These are phyloP conservation scores for Yponomeuta sedellus DNA, from an alignment of 2,888 invertebrate genomes.

Conservation along the genomic window DNA sequence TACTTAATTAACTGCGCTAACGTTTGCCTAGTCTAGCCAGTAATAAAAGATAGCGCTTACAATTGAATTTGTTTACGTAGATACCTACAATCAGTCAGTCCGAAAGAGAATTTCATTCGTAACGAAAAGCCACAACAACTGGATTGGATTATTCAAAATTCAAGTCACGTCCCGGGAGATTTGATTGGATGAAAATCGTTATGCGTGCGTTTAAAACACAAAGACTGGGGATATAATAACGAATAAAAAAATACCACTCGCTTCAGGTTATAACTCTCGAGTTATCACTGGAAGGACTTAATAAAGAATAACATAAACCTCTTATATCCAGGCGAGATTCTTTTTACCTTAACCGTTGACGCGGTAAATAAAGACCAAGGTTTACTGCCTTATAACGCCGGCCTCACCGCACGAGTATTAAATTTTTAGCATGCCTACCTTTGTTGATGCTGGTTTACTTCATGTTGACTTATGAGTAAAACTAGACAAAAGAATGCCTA, in stretches of 20 bases:
- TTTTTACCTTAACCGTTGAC: constrained; percentile 43
- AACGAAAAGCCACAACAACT: constrained; percentile 3
- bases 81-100: neutral
- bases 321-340: constrained; percentile 47
- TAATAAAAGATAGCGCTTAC: neutral
- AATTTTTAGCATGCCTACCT: constrained; percentile 30
- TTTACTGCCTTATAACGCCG: constrained; percentile 42
- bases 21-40: neutral
- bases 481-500: neutral
- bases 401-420: constrained; percentile 24
- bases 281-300: constrained; percentile 43
- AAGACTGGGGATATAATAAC: constrained; percentile 5
- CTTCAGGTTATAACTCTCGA: constrained; percentile 32
- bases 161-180: constrained; percentile 17
- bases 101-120: constrained; percentile 2
- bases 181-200: constrained; percentile 17
- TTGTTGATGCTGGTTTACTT: neutral
- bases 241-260: constrained; percentile 4
- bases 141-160: constrained; percentile 16
- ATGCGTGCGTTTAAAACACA: constrained; percentile 9
- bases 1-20: neutral
- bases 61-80: neutral
- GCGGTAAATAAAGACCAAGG: constrained; percentile 44
- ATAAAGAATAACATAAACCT: constrained; percentile 53
- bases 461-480: neutral